phyloP scores from a whole-genome alignment of 2,797 vertebrate genomes.

The Eulemur rubriventer region DNA sequence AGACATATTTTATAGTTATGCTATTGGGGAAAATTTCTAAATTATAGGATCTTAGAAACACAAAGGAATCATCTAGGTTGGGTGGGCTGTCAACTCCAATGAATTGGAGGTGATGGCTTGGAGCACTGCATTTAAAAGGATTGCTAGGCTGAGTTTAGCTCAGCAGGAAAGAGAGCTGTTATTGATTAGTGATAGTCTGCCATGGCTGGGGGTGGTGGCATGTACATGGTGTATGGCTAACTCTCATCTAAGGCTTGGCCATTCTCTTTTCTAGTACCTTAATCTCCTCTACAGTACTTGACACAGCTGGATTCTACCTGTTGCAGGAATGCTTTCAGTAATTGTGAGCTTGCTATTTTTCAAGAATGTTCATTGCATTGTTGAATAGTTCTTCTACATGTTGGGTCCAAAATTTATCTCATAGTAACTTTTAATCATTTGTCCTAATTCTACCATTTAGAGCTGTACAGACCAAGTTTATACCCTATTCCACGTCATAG shows the following conservation, averaged over 20 bases:
- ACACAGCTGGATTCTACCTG: background rate
- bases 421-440: background rate
- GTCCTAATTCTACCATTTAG: background rate
- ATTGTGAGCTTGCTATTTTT: background rate
- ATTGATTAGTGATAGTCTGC: slow-evolving; percentile 19
- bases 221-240: background rate
- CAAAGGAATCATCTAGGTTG: background rate
- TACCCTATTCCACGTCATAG: background rate
- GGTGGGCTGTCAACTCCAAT: background rate
- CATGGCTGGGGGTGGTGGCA: background rate
- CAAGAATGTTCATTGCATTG: background rate
- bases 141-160: background rate
- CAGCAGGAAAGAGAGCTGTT: background rate
- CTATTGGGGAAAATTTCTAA: background rate
- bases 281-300: background rate
- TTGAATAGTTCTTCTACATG: slow-evolving; percentile 8
- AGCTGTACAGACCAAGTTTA: background rate
- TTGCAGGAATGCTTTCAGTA: background rate
- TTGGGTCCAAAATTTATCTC: background rate
- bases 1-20: background rate
- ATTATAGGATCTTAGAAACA: background rate
- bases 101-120: background rate
- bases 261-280: background rate
- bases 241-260: background rate
- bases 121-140: slow-evolving; percentile 7